phyloP scores from a whole-genome alignment of 2,797 vertebrate genomes.

The Lutjanus argentimaculatus region DNA sequence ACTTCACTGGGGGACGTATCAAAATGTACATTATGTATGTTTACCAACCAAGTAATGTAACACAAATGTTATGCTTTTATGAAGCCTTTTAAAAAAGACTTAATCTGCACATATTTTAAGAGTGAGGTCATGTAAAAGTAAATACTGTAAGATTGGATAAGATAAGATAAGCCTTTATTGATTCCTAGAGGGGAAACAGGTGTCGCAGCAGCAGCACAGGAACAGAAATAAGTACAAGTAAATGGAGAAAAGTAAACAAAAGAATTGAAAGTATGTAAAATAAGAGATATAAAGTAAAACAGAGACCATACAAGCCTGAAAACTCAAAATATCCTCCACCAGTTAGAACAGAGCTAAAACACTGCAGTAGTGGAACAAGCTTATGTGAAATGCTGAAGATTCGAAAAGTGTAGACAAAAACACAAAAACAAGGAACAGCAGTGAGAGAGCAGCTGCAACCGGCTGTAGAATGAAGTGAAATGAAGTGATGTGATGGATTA shows the following conservation, averaged over 20 bases:
- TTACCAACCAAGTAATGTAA: background rate
- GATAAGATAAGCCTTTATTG: no score
- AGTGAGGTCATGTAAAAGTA: background rate
- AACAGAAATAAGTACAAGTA: no score
- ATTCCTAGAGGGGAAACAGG: no score
- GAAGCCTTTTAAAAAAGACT: background rate
- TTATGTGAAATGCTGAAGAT: background rate
- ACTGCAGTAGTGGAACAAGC: background rate
- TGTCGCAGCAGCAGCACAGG: no score
- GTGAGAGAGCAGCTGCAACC: no score
- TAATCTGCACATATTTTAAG: background rate
- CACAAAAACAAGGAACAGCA: background rate
- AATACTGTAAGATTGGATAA: background rate
- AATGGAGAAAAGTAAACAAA: no score
- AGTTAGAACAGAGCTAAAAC: background rate
- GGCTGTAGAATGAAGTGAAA: no score
- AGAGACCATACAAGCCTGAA: background rate
- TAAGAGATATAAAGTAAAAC: background rate
- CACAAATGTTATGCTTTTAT: background rate
- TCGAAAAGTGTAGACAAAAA: background rate
- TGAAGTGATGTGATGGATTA: background rate
- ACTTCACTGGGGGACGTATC: background rate
- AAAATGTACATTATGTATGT: background rate
- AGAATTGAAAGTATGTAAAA: no score
- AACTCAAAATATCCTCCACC: background rate